Base-by-base conservation (phyloP, 2,888 invertebrate species). In the Dromius quadrimaculatus region DNA sequence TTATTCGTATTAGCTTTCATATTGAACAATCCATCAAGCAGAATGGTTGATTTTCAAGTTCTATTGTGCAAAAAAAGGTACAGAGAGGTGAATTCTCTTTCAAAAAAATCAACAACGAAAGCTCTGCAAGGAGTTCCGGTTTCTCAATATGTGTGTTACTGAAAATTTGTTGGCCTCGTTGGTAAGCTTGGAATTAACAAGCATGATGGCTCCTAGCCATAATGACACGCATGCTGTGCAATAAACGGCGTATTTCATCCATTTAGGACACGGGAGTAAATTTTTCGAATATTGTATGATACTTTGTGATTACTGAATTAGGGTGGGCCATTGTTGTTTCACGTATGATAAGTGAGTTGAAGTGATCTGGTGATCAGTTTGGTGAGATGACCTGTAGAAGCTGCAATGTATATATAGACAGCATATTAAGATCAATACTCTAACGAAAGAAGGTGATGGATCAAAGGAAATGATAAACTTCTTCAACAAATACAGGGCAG, bases 111-210 rank as follows among this genome's bases (percentile, higher is more conserved):
- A 19, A 17, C 59, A 34, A 59, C 59, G 36, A 59, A 59, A 59
- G 59, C 59, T 36, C 59, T n/a, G 15, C 43, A 41, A 45, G 63
- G 45, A 63, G 17, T 63, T 63, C 63, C 41, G 63, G 28, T 45
- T 43, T 22, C 28, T 63, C 41, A n/a, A 15, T 45, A 32, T 63
- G 63, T 41, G 62, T 62, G 62, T 13, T 62, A 23, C 41, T 13
- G n/a, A 20, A 62, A 63, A 43, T 63, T 63, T 63, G 63, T 63
- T 34, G 32, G 28, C 45, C 23, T n/a, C 43, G 63, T 43, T 45
- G 2, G 32, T 11, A 9, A 23, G 43, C 41, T 45, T 63, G 32
- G 45, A 63, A 63, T 63, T 63, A 45, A 63, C 45, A 45, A 45
- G 43, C 63, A 45, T 43, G 43, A 45, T 57, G 57, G 57, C 34